Conservation (phyloP, 2,113 vertebrate species). For the Centropus unirufus region DNA sequence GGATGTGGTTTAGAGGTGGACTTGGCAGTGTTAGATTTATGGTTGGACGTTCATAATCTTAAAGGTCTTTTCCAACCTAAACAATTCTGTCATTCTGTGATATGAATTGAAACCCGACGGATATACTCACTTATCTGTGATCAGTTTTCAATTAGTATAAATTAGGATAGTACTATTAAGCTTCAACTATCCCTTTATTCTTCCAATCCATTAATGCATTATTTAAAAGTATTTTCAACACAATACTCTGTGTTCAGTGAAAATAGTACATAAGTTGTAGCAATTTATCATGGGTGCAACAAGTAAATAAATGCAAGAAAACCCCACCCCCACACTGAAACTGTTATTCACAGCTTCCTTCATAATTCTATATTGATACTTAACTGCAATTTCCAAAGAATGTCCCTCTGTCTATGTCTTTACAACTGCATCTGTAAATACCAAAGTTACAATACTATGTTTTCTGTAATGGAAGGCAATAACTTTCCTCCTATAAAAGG, state of each 20-base stretch:
- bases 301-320: neutral
- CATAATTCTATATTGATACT: neutral
- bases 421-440: neutral
- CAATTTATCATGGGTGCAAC: neutral
- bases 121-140: neutral
- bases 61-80: too few species aligned
- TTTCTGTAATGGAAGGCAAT: neutral
- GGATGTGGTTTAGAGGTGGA: too few species aligned
- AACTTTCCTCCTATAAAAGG: neutral
- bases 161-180: neutral
- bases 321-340: neutral
- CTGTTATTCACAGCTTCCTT: neutral
- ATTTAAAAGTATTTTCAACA: neutral
- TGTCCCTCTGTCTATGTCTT: neutral
- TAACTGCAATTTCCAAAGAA: neutral
- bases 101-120: neutral
- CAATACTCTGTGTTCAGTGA: neutral
- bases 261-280: fast-evolving
- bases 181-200: neutral
- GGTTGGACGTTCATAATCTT: too few species aligned
- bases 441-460: neutral
- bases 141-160: neutral
- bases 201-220: neutral
- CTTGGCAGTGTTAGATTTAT: too few species aligned
- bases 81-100: too few species aligned